These are phyloP conservation scores for Girardinichthys multiradiatus DNA, from an alignment of 2,113 vertebrate genomes.

Conservation along the genomic window DNA sequence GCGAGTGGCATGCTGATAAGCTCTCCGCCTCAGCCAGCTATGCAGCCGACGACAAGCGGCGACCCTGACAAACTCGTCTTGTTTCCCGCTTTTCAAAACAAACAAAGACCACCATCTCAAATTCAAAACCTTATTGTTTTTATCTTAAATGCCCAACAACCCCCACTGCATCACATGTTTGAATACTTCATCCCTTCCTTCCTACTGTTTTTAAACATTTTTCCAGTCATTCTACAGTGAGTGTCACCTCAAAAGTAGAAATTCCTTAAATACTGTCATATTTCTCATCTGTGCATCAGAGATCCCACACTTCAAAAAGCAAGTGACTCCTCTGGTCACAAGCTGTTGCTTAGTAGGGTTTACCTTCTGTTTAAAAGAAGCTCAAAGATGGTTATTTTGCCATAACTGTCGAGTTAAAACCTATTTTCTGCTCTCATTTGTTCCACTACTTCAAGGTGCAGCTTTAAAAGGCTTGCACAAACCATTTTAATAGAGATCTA, in stretches of 20 bases:
- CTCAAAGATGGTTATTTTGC: conserved; percentile 25
- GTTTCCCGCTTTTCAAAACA: conserved; percentile 19
- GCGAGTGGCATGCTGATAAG: conserved; percentile 57
- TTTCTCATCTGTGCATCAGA: conserved; percentile 31
- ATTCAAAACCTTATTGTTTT: conserved; percentile 1
- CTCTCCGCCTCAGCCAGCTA: conserved; percentile 49
- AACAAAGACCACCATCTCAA: not conserved
- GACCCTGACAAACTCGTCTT: conserved; percentile 15
- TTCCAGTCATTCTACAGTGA: conserved; percentile 19
- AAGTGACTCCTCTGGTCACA: conserved; percentile 11
- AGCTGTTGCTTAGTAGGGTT: conserved; percentile 5
- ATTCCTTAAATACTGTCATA: conserved; percentile 22
- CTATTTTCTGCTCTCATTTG: conserved; percentile 5
- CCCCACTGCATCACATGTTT: conserved; percentile 4
- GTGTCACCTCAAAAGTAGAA: conserved; percentile 52
- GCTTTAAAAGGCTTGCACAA: not conserved
- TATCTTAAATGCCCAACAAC: not conserved
- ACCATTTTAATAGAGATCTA: not conserved
- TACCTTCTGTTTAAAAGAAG: conserved; percentile 33
- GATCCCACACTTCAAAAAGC: conserved; percentile 14
- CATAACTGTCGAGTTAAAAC: conserved; percentile 20
- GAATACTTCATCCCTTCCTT: conserved; percentile 27
- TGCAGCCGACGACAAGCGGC: conserved; percentile 29
- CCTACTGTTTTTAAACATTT: not conserved
- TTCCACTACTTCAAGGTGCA: not conserved